Percentiles rank a stretch among this genome's conserved stretches.
Conservation (phyloP, 2,888 invertebrate species). For the Antheraea yamamai region DNA sequence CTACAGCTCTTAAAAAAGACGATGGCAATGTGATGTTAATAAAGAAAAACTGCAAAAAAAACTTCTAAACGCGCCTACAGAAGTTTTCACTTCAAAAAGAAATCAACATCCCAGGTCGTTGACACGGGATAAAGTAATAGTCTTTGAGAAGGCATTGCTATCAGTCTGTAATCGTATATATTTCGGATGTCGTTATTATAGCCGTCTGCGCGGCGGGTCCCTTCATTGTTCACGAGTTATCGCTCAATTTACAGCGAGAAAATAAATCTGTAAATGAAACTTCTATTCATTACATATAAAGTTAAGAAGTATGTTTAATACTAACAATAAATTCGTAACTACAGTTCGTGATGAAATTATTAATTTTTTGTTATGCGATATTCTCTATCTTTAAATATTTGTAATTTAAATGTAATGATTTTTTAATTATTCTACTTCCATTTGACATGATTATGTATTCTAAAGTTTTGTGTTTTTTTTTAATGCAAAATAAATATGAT, state of each 20-base stretch:
- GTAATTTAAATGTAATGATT: background rate
- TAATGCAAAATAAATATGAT: no score
- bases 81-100: background rate
- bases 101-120: slow-evolving; percentile 33
- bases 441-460: no score
- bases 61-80: no score
- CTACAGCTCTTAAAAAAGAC: no score
- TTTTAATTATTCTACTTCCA: background rate
- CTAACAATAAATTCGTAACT: background rate
- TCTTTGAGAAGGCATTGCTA: slow-evolving; percentile 30
- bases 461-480: no score
- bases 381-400: background rate
- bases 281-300: slow-evolving; percentile 23
- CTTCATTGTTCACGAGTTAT: slow-evolving; percentile 58
- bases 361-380: background rate
- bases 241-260: slow-evolving; percentile 60
- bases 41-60: no score
- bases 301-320: background rate
- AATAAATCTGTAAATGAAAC: slow-evolving; percentile 40
- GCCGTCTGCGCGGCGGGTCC: slow-evolving; percentile 53
- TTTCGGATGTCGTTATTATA: slow-evolving; percentile 58
- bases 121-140: slow-evolving; percentile 54
- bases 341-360: background rate
- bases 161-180: slow-evolving; percentile 61
- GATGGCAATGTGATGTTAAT: no score